Conservation (phyloP, 2,888 invertebrate species). For the Oscheius sp. region DNA sequence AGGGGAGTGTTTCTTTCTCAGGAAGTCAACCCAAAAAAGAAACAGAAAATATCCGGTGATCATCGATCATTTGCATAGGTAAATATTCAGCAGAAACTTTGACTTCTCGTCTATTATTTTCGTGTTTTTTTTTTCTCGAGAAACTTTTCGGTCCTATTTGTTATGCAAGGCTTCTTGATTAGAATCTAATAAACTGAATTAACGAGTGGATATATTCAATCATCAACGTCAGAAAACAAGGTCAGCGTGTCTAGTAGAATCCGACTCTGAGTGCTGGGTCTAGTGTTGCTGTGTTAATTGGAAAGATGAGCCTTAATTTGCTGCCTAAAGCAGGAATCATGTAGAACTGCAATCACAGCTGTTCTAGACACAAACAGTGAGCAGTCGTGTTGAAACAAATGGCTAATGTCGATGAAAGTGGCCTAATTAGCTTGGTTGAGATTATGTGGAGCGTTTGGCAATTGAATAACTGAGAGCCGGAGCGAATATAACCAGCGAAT, state of each 20-base stretch:
- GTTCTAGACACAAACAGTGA: background rate
- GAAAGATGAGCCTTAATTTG: background rate
- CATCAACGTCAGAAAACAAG: too few relatives aligned
- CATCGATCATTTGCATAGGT: too few relatives aligned
- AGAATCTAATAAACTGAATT: too few relatives aligned
- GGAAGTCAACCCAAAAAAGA: background rate
- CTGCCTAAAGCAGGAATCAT: background rate
- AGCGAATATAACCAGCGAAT: background rate
- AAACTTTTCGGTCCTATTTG: background rate
- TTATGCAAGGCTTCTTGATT: background rate
- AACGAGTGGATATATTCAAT: too few relatives aligned
- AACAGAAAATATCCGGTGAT: background rate
- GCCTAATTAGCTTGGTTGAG: background rate
- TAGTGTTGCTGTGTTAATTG: conserved; percentile 2
- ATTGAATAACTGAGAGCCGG: conserved; percentile 1
- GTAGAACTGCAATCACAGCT: conserved; percentile 21
- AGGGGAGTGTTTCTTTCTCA: background rate
- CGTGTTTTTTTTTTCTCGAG: background rate
- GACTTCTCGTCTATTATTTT: background rate
- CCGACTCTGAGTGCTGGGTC: too few relatives aligned
- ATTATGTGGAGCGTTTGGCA: conserved; percentile 3
- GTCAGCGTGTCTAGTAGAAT: too few relatives aligned
- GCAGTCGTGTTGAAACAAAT: conserved; percentile 10
- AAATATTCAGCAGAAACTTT: background rate
- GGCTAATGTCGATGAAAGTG: background rate